Conservation (phyloP, 2,797 vertebrate species). For the Lithobates sylvaticus region DNA sequence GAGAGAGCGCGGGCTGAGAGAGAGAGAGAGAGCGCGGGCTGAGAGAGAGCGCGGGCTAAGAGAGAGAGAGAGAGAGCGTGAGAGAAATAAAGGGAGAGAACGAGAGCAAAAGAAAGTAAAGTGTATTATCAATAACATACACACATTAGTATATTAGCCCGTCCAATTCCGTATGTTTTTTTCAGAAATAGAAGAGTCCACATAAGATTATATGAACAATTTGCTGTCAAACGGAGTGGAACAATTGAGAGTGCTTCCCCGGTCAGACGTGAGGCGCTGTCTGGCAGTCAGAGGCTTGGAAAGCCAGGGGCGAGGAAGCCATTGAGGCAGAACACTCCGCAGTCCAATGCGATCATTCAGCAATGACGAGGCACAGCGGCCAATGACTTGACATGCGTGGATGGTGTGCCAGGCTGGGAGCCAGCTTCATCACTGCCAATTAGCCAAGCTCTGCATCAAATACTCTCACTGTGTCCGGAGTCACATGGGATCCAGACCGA, state of each 20-base stretch:
- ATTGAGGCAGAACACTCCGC: constrained; percentile 20
- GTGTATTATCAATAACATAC: no score
- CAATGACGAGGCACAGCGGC: not conserved
- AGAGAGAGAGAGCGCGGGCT: not conserved
- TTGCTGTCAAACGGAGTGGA: constrained; percentile 46
- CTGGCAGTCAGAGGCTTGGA: constrained; percentile 21
- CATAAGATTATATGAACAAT: constrained; percentile 47
- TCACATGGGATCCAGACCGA: not conserved
- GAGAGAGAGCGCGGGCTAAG: no score
- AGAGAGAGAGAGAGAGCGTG: not conserved
- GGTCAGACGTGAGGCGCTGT: constrained; percentile 5
- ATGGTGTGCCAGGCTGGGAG: constrained; percentile 1
- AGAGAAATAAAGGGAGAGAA: not conserved
- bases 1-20: not conserved
- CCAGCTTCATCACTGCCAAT: constrained; percentile 16
- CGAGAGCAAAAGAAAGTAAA: not conserved
- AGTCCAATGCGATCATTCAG: constrained; percentile 3
- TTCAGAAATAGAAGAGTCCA: not conserved
- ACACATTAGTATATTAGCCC: not conserved
- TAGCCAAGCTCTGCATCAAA: constrained; percentile 2
- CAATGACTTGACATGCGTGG: constrained; percentile 21
- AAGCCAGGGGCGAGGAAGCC: constrained; percentile 5
- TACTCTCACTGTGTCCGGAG: not conserved
- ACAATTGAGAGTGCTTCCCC: constrained; percentile 3
- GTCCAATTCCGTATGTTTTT: not conserved